These are phyloP conservation scores for Elgonia sp. DNA, from an alignment of 2,888 invertebrate species.

Conservation along the genomic window DNA sequence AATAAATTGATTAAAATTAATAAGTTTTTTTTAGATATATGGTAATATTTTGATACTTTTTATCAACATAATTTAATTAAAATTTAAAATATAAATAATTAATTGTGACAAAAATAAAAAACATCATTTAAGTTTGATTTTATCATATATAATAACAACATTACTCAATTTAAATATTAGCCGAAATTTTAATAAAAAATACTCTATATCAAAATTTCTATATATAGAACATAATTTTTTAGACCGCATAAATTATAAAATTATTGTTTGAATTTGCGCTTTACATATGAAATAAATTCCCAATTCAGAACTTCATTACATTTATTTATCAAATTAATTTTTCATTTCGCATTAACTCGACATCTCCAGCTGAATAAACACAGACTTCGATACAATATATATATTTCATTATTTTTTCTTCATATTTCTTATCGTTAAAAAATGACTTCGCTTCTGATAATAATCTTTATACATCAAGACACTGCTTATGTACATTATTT, in stretches of 20 bases:
- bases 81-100: too few species aligned
- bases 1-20: too few species aligned
- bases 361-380: conserved; percentile 57
- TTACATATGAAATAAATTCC: conserved; percentile 14
- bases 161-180: too few species aligned
- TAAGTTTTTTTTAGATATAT: too few species aligned
- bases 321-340: conserved; percentile 49
- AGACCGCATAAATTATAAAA: conserved; percentile 14
- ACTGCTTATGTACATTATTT: conserved; percentile 55
- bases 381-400: conserved; percentile 20
- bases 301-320: conserved; percentile 27
- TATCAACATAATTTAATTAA: too few species aligned
- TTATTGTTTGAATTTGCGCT: conserved; percentile 20
- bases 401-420: conserved; percentile 42
- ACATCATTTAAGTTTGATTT: too few species aligned
- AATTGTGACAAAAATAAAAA: too few species aligned
- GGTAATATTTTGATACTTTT: too few species aligned
- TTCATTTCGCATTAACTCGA: conserved; percentile 26
- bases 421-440: conserved; percentile 52
- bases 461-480: conserved; percentile 48
- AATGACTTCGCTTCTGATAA: conserved; percentile 46
- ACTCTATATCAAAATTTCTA: too few species aligned
- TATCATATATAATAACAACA: too few species aligned
- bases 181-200: too few species aligned
- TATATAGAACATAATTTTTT: background rate